Percentiles rank a stretch among this genome's conserved stretches.
These are phyloP conservation scores for Clupea harengus DNA, from an alignment of 2,113 vertebrate species.

Conservation along the genomic window DNA sequence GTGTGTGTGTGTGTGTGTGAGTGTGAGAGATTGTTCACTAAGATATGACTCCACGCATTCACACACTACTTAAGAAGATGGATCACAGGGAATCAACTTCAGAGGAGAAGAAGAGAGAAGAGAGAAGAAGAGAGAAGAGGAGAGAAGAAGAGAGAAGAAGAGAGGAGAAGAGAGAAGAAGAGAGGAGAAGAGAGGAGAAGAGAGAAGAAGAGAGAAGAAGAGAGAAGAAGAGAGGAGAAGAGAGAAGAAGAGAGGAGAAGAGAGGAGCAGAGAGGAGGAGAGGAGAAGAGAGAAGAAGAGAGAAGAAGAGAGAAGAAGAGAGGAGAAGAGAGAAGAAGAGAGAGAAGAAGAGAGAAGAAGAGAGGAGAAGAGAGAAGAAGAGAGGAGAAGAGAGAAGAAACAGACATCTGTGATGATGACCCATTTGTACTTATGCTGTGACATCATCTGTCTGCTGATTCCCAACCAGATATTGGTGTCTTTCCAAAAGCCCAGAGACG, in stretches of 20 bases:
- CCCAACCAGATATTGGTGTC: not conserved
- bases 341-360: not conserved
- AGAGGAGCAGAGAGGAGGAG: not conserved
- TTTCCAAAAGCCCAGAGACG: not conserved
- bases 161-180: not conserved
- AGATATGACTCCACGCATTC: not conserved
- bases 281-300: not conserved
- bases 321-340: too few relatives aligned
- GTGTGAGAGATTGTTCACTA: not conserved
- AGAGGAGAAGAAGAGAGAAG: not conserved
- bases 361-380: not conserved
- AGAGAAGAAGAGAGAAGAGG: not conserved
- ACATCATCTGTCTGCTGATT: not conserved
- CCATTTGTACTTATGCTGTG: not conserved
- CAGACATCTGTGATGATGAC: not conserved
- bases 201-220: not conserved
- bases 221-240: not conserved
- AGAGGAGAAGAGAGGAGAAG: not conserved
- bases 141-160: not conserved
- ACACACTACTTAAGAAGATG: not conserved
- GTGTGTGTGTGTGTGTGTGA: too few relatives aligned
- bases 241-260: not conserved
- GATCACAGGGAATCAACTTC: conserved; percentile 22
- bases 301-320: not conserved
- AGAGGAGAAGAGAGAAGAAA: not conserved